These are phyloP conservation scores for Micronycteris hirsuta DNA, from an alignment of 2,113 vertebrate genomes.

Conservation along the genomic window DNA sequence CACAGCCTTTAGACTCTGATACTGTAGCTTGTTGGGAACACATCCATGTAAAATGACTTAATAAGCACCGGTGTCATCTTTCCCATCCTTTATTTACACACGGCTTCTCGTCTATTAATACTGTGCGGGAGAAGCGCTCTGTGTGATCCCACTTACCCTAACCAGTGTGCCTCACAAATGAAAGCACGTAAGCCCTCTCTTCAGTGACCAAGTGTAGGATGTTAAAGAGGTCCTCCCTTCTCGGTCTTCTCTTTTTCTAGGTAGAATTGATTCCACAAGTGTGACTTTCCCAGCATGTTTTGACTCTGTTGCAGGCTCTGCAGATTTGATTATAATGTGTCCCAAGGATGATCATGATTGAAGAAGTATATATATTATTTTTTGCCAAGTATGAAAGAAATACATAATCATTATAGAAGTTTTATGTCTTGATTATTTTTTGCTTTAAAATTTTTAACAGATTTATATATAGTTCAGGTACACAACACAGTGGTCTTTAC, in stretches of 20 bases:
- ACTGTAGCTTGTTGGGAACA: neutral
- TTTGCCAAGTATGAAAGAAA: neutral
- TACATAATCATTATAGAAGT: neutral
- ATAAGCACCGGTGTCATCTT: neutral
- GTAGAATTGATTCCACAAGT: neutral
- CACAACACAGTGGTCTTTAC: neutral
- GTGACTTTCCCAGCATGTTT: neutral
- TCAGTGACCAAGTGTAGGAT: neutral
- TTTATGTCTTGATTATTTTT: constrained; percentile 12
- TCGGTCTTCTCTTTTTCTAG: neutral
- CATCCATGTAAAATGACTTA: neutral
- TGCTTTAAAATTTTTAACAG: neutral
- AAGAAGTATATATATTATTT: neutral
- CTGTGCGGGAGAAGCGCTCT: neutral
- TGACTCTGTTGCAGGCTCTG: neutral
- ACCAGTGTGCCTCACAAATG: neutral
- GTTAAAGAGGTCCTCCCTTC: neutral
- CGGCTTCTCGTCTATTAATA: neutral
- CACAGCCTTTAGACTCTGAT: neutral
- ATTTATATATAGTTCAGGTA: neutral
- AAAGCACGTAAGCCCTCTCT: neutral
- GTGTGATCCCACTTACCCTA: neutral
- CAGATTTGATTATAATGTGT: neutral
- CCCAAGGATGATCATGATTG: neutral
- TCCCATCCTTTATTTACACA: neutral